Evolutionary conservation across 2,888 invertebrate genomes (phyloP).

Genomic region (Vanessa cardui): DNA sequence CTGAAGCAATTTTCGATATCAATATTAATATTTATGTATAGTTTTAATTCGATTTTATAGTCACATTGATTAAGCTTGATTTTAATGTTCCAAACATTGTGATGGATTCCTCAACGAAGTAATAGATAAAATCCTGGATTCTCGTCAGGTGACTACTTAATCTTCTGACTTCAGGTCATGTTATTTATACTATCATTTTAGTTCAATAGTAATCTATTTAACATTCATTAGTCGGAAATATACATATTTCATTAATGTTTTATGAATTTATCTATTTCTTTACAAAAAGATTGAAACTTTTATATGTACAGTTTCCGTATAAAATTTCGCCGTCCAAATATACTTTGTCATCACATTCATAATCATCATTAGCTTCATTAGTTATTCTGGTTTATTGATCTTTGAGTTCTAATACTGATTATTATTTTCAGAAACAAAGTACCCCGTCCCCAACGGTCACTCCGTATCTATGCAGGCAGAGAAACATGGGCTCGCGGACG

Average conservation of each 20-base stretch:
- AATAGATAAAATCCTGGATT: neutral
- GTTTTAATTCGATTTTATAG: neutral
- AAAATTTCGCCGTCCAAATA: too few relatives aligned
- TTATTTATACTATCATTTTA: neutral
- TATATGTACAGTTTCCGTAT: too few relatives aligned
- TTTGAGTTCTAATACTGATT: neutral
- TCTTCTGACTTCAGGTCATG: neutral
- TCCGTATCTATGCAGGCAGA: constrained; percentile 91
- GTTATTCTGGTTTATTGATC: neutral
- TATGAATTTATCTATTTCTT: too few relatives aligned
- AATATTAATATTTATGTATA: neutral
- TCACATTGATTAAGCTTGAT: neutral
- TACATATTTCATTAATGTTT: too few relatives aligned
- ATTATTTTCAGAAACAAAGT: constrained; percentile 65
- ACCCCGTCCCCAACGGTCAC: constrained; percentile 90
- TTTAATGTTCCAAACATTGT: too few relatives aligned
- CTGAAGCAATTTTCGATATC: neutral
- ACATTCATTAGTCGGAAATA: too few relatives aligned
- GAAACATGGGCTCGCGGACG: constrained; percentile 85
- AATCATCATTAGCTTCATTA: neutral
- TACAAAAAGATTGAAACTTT: too few relatives aligned
- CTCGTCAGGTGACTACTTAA: neutral
- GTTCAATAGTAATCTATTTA: neutral
- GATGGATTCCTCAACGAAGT: neutral
- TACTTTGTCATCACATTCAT: neutral